These are phyloP conservation scores for Phrynosoma platyrhinos DNA, from an alignment of 2,113 vertebrate genomes.

Conservation along the genomic window DNA sequence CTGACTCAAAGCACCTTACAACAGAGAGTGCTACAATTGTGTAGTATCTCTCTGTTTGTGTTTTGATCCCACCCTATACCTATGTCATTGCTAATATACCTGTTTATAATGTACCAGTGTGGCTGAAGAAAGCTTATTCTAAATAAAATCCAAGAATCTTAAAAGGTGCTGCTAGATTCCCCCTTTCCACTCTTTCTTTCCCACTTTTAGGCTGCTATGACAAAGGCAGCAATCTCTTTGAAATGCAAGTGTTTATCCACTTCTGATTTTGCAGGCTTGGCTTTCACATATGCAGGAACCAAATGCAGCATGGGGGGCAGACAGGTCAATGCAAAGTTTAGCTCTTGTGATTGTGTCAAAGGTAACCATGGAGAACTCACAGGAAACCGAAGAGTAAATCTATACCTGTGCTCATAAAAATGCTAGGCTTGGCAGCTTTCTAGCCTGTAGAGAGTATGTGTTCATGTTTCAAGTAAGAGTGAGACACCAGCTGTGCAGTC, in stretches of 20 bases:
- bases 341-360: not conserved
- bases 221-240: not conserved
- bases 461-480: not conserved
- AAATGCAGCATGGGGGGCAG: not conserved
- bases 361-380: not conserved
- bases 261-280: not conserved
- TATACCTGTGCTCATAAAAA: not conserved
- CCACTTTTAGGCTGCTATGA: too few relatives aligned
- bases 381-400: slow-evolving; percentile 1
- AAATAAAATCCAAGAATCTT: too few relatives aligned
- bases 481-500: not conserved
- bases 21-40: too few relatives aligned
- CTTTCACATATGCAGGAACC: not conserved
- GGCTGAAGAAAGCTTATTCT: too few relatives aligned
- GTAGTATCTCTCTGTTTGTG: too few relatives aligned
- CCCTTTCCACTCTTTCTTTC: too few relatives aligned
- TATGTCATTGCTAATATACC: too few relatives aligned
- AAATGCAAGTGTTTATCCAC: not conserved
- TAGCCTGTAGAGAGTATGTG: not conserved
- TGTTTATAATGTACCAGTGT: too few relatives aligned
- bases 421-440: not conserved
- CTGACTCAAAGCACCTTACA: too few relatives aligned
- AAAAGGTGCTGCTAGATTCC: too few relatives aligned
- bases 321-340: not conserved
- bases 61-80: too few relatives aligned